Conservation (phyloP, 2,797 vertebrate genomes). For the Chelonia mydas region DNA sequence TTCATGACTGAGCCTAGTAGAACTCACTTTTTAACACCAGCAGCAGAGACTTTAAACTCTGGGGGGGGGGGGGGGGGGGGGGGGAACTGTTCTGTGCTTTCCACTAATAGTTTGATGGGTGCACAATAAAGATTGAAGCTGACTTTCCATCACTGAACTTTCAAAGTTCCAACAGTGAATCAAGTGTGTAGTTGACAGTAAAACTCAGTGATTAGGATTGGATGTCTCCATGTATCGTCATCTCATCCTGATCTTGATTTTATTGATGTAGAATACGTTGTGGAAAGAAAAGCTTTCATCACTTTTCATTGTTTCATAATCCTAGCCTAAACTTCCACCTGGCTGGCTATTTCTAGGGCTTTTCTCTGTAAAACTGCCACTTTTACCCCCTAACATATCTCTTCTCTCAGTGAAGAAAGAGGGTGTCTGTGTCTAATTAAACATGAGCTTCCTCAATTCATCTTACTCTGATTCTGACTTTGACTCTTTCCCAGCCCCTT, state of each 20-base stretch:
- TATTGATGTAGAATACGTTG: background rate
- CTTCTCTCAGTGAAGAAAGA: background rate
- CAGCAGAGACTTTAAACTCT: background rate
- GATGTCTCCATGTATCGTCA: rapidly evolving
- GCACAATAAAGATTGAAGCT: background rate
- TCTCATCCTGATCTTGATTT: background rate
- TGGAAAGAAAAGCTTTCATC: background rate
- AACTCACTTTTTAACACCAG: background rate
- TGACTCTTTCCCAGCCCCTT: background rate
- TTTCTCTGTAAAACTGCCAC: background rate
- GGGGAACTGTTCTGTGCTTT: background rate
- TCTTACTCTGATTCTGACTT: background rate
- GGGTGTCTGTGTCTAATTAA: background rate
- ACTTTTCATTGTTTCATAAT: background rate
- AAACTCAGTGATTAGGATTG: background rate
- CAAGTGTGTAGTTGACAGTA: background rate
- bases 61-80: too few relatives aligned
- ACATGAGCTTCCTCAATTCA: rapidly evolving
- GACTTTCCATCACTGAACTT: background rate
- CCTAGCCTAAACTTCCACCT: background rate
- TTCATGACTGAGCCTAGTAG: background rate
- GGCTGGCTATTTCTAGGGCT: background rate
- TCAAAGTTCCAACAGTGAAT: background rate
- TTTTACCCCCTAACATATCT: background rate
- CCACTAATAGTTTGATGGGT: background rate